Base-by-base conservation (phyloP, 2,113 vertebrate genomes). In the Proterorhinus semilunaris region DNA sequence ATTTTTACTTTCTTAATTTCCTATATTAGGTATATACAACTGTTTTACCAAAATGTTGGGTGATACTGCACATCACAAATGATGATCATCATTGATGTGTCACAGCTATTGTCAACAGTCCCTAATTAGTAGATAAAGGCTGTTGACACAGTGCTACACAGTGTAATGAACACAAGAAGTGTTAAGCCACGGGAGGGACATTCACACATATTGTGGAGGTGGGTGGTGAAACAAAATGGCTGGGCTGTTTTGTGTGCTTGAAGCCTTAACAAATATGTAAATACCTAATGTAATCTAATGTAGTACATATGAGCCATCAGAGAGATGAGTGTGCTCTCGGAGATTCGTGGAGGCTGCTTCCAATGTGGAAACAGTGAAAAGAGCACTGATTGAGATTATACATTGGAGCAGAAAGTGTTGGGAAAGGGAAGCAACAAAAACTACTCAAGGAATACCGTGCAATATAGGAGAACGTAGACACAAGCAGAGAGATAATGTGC, bases 71-170 rank as follows among this genome's bases (percentile, higher is more conserved):
- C 21, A 57, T 68, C 50, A 44, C 59, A 78, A 76, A 79, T 75
- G 74, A 83, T 67, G 66, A 82, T 78, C 71, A 58, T 63, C 73
- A 70, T 70, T 70, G 79, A 68, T 74, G 76, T 11, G 21, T 50
- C 75, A 46, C 69, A 27, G 83, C 76, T 80, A 76, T 77, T 83
- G 76, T 85, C 80, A 80, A 83, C 81, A 82, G 71, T 61, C 16
- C 42, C 71, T 89, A 88, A 91, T 88, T 89, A 82, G 81, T 74
- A 83, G 90, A 88, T 86, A 84, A 86, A 81, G 76, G 83, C 74
- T 76, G 79, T 83, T 89, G 88, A 87, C 79, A 83, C 74, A 61
- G 63, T 66, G 43, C 71, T 75, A 86, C 82, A 72, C 81, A 66
- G 78, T 43, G 74, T 85, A 88, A 89, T 85, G 85, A 89, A 87